Percentiles rank a stretch among this genome's conserved stretches.
Conservation (phyloP, 2,797 vertebrate species). For the Micrastur ruficollis region DNA sequence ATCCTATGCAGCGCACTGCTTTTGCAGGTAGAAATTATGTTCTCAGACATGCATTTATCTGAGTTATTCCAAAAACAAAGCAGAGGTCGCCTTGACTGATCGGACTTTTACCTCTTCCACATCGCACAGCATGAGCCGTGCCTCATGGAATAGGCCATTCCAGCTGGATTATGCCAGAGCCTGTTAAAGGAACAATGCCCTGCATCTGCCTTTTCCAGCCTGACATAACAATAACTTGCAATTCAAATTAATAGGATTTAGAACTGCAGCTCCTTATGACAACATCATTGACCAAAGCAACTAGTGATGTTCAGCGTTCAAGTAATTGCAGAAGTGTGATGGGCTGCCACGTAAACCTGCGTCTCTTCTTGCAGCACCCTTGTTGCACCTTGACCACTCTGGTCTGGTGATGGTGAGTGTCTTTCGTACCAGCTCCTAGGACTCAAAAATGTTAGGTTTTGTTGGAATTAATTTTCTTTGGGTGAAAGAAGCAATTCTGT, state of each 20-base stretch:
- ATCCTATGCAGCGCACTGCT: not conserved
- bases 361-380: not conserved
- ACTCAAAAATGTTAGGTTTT: not conserved
- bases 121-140: not conserved
- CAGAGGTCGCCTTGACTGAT: not conserved
- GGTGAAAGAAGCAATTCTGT: not conserved
- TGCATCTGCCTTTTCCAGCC: not conserved
- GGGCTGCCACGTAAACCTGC: not conserved
- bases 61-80: not conserved
- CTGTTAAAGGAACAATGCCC: not conserved
- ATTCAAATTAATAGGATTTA: not conserved
- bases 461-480: not conserved
- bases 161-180: not conserved
- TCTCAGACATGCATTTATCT: not conserved
- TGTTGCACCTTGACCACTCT: not conserved
- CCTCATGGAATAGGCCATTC: not conserved
- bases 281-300: not conserved
- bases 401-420: fast-evolving
- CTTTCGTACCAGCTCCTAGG: not conserved
- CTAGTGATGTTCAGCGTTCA: not conserved
- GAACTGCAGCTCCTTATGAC: not conserved
- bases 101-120: not conserved
- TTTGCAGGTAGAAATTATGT: not conserved
- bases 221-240: not conserved
- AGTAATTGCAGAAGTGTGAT: not conserved